A percentile compares a stretch with the other conserved stretches of the same genome.
Evolutionary conservation across 2,888 invertebrate genomes (phyloP).

Genomic region (Pocota personata): DNA sequence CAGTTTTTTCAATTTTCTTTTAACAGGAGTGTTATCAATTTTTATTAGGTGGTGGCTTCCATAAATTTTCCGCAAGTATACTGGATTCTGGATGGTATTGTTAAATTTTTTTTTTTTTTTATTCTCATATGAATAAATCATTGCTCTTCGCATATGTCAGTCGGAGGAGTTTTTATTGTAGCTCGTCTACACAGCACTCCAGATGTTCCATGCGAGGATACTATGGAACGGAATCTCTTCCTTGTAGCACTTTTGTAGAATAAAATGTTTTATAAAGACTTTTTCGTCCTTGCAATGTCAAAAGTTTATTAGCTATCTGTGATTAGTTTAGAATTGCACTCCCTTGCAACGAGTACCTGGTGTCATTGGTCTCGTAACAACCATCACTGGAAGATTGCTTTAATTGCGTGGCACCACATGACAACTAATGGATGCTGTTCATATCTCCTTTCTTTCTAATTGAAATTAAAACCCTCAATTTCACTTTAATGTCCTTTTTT

Average conservation of each 20-base stretch:
- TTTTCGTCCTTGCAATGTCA: neutral
- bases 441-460: conserved; percentile 2
- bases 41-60: conserved; percentile 71
- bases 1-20: conserved; percentile 56
- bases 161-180: neutral
- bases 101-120: conserved; percentile 12
- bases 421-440: neutral
- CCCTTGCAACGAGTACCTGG: neutral
- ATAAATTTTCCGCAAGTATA: conserved; percentile 49
- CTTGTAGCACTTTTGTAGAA: neutral
- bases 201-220: neutral
- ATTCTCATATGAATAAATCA: conserved; percentile 60
- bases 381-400: neutral
- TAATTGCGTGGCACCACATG: neutral
- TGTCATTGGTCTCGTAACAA: neutral
- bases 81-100: conserved; percentile 15
- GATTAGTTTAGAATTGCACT: neutral
- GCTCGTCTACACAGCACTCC: neutral
- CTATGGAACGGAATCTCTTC: neutral
- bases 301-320: neutral
- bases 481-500: conserved; percentile 27
- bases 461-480: conserved; percentile 23
- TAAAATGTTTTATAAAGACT: neutral
- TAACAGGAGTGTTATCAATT: conserved; percentile 69
- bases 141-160: conserved; percentile 36